phyloP scores from a whole-genome alignment of 2,113 vertebrate genomes.

The Equus przewalskii region DNA sequence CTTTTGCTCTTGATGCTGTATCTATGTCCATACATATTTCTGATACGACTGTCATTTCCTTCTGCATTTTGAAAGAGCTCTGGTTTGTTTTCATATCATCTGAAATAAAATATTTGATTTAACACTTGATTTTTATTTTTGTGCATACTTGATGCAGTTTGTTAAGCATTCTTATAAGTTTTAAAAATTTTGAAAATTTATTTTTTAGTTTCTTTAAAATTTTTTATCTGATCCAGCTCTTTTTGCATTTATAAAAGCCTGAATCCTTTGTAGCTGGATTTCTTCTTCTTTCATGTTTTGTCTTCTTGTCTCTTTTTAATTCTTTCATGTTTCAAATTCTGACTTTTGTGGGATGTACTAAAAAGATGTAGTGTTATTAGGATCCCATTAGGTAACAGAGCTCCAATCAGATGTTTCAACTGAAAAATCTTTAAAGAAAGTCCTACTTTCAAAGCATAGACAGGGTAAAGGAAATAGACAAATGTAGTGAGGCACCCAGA shows the following conservation, averaged over 20 bases:
- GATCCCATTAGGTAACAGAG: not conserved
- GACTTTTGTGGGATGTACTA: not conserved
- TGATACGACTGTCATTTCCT: not conserved
- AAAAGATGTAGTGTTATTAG: not conserved
- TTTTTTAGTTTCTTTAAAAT: not conserved
- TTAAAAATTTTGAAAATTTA: not conserved
- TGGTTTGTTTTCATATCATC: not conserved
- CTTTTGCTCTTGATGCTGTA: not conserved
- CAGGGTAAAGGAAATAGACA: not conserved
- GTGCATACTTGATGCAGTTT: not conserved
- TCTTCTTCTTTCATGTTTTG: not conserved
- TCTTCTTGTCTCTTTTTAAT: not conserved
- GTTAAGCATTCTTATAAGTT: not conserved
- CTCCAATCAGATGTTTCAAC: not conserved
- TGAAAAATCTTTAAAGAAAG: not conserved
- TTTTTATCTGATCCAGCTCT: not conserved
- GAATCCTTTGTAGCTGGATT: not conserved
- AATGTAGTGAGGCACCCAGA: not conserved
- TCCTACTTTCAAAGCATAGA: not conserved
- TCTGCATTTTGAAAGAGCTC: not conserved
- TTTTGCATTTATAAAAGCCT: not conserved
- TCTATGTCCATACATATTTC: not conserved
- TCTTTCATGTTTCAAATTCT: not conserved
- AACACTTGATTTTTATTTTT: not conserved
- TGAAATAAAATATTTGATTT: not conserved